phyloP scores from a whole-genome alignment of 2,888 invertebrate genomes.

The Halictus ligatus region DNA sequence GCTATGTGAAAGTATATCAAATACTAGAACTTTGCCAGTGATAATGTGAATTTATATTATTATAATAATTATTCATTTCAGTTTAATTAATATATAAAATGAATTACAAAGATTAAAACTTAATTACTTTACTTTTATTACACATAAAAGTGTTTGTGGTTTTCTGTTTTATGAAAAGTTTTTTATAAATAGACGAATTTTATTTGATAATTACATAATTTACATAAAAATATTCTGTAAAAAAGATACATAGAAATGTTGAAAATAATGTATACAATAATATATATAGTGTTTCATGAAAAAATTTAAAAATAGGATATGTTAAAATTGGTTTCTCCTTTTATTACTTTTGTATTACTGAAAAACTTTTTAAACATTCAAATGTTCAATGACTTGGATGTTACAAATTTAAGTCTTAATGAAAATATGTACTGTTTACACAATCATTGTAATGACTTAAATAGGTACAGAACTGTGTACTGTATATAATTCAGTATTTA shows the following conservation, averaged over 20 bases:
- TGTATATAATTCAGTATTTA: neutral
- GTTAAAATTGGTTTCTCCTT: neutral
- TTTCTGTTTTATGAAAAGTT: neutral
- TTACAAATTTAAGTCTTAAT: neutral
- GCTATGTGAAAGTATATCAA: neutral
- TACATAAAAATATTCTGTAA: conserved; percentile 9
- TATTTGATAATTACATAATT: conserved; percentile 7
- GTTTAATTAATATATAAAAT: neutral
- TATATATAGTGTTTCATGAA: neutral
- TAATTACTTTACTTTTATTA: too few relatives aligned
- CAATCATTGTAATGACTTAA: neutral
- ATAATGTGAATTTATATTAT: conserved; percentile 16
- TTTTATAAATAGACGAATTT: conserved; percentile 25
- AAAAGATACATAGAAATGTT: neutral
- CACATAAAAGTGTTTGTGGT: neutral
- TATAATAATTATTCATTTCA: conserved; percentile 27
- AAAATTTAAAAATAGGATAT: neutral
- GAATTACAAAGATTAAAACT: neutral
- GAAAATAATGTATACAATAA: neutral
- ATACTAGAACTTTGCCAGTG: conserved; percentile 6
- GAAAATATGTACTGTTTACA: neutral
- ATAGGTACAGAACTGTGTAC: neutral
- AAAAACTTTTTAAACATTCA: neutral
- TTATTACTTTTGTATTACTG: neutral
- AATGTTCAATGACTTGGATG: neutral